Evolutionary conservation across 2,888 invertebrate genomes (phyloP).

Genomic region (Mythimna loreyi): DNA sequence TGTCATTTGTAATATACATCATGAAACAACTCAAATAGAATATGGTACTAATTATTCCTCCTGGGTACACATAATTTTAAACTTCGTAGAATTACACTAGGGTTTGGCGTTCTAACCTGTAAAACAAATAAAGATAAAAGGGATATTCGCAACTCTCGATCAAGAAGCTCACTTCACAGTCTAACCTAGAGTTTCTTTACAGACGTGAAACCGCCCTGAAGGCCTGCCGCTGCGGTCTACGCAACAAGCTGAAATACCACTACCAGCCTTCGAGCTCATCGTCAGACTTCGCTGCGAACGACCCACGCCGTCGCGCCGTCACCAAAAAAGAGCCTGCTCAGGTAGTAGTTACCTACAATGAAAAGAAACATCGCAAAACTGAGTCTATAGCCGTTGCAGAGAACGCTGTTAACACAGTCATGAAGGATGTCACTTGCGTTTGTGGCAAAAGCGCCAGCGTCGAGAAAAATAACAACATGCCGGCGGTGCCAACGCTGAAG

Average conservation of each 20-base stretch:
- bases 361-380: conserved; percentile 59
- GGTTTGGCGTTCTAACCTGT: background rate
- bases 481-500: background rate
- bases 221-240: conserved; percentile 80
- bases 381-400: conserved; percentile 63
- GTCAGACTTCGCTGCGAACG: conserved; percentile 70
- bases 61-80: background rate
- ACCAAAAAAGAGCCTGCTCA: conserved; percentile 70
- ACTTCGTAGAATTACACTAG: background rate
- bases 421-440: conserved; percentile 52
- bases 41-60: no score
- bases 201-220: conserved; percentile 78
- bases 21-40: no score
- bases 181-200: conserved; percentile 48
- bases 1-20: no score
- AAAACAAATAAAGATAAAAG: background rate
- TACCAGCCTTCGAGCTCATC: conserved; percentile 82
- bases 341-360: conserved; percentile 70
- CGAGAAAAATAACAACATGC: conserved; percentile 73
- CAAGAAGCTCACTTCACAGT: background rate
- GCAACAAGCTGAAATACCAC: conserved; percentile 72
- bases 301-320: conserved; percentile 12
- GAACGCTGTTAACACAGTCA: background rate
- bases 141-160: background rate
- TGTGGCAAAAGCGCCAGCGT: conserved; percentile 59